phyloP scores from a whole-genome alignment of 2,113 vertebrate species.

The Xiphophorus maculatus region DNA sequence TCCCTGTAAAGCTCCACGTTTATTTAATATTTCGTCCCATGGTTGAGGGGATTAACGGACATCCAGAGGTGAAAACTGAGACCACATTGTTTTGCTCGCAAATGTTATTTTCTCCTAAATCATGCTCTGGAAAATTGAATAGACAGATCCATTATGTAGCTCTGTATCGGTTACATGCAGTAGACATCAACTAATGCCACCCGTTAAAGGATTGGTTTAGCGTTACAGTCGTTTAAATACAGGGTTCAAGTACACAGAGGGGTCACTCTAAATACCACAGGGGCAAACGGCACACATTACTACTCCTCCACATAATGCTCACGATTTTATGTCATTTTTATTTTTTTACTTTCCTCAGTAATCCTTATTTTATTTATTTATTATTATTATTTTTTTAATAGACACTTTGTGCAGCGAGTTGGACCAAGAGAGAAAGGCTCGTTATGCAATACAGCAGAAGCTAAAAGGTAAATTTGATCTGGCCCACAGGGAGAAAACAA shows the following conservation, averaged over 20 bases:
- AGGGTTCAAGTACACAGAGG: slow-evolving; percentile 69
- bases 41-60: slow-evolving; percentile 45
- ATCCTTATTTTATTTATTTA: slow-evolving; percentile 1
- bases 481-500: slow-evolving; percentile 34
- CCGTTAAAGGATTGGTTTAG: slow-evolving; percentile 74
- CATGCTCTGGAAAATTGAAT: slow-evolving; percentile 72
- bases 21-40: slow-evolving; percentile 1
- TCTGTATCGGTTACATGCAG: slow-evolving; percentile 77
- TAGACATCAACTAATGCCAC: slow-evolving; percentile 71
- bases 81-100: slow-evolving; percentile 67
- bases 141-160: slow-evolving; percentile 71
- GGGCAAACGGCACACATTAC: slow-evolving; percentile 58
- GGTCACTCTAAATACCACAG: slow-evolving; percentile 73
- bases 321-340: slow-evolving; percentile 19
- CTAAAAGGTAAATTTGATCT: slow-evolving; percentile 88
- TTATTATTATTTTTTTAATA: slow-evolving; percentile 70
- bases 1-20: slow-evolving; percentile 52
- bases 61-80: slow-evolving; percentile 58
- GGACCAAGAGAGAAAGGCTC: slow-evolving; percentile 92
- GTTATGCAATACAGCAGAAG: slow-evolving; percentile 95
- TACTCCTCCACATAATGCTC: slow-evolving; percentile 23
- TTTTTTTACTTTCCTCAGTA: slow-evolving; percentile 10
- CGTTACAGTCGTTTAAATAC: slow-evolving; percentile 77
- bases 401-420: slow-evolving; percentile 94
- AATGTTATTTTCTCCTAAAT: slow-evolving; percentile 74